Conservation (phyloP, 2,113 vertebrate species). For the Xenotilapia leptura region DNA sequence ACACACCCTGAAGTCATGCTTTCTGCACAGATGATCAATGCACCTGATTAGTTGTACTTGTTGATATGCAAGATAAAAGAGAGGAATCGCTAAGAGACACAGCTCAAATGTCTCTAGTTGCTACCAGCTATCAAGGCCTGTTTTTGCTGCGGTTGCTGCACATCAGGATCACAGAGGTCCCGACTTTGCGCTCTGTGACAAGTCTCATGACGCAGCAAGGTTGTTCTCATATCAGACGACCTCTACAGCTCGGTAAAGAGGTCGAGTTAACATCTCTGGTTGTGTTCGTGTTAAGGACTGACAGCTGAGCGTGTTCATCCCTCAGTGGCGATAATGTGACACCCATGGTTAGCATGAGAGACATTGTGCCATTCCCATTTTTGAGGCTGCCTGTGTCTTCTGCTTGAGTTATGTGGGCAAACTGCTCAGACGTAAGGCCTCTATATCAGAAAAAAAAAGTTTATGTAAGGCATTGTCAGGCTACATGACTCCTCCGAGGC, state of each 20-base stretch:
- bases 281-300: not conserved
- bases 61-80: not conserved
- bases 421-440: not conserved
- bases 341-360: slow-evolving; percentile 7
- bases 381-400: not conserved
- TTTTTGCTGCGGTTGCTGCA: not conserved
- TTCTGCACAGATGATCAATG: not conserved
- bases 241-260: slow-evolving; percentile 13
- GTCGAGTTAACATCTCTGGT: not conserved
- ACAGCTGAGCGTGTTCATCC: not conserved
- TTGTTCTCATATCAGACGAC: not conserved
- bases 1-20: not conserved
- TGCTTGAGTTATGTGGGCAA: not conserved
- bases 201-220: slow-evolving; percentile 35
- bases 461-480: not conserved
- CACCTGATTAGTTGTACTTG: not conserved
- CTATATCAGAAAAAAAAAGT: not conserved
- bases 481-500: not conserved
- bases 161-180: slow-evolving; percentile 18
- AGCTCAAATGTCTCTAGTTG: not conserved
- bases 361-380: slow-evolving; percentile 1
- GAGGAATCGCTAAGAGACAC: not conserved
- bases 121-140: not conserved
- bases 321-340: slow-evolving; percentile 26
- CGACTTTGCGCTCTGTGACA: slow-evolving; percentile 17